Conservation (phyloP, 2,888 invertebrate species). For the Chloromyia formosa region DNA sequence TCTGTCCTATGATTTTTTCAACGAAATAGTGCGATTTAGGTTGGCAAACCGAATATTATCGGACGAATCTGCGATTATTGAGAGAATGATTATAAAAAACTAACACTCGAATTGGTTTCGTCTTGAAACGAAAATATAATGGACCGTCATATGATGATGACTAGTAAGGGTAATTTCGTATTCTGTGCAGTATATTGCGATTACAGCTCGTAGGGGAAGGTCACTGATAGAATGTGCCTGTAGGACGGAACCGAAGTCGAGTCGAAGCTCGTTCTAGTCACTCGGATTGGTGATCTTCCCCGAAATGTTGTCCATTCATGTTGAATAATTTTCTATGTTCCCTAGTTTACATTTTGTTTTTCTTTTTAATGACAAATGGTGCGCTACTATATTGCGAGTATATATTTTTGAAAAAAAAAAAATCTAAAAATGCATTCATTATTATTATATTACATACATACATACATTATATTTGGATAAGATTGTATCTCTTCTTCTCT, state of each 20-base stretch:
- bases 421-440: constrained; percentile 36
- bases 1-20: constrained; percentile 15
- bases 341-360: background rate
- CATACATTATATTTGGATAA: constrained; percentile 10
- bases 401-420: constrained; percentile 16
- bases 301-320: no score
- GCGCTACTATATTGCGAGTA: background rate
- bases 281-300: background rate
- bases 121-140: background rate
- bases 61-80: constrained; percentile 9
- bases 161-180: constrained; percentile 8
- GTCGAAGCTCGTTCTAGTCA: no score
- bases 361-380: background rate
- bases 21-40: constrained; percentile 1
- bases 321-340: background rate
- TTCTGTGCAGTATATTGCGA: no score
- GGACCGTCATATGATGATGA: constrained; percentile 1
- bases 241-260: no score
- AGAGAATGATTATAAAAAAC: background rate
- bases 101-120: constrained; percentile 19
- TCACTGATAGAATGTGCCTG: background rate
- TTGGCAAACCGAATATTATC: constrained; percentile 8
- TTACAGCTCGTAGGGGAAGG: constrained; percentile 8
- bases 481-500: constrained; percentile 40
- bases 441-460: background rate